These are phyloP conservation scores for Dissostichus mawsoni DNA, from an alignment of 2,113 vertebrate species.

Conservation along the genomic window DNA sequence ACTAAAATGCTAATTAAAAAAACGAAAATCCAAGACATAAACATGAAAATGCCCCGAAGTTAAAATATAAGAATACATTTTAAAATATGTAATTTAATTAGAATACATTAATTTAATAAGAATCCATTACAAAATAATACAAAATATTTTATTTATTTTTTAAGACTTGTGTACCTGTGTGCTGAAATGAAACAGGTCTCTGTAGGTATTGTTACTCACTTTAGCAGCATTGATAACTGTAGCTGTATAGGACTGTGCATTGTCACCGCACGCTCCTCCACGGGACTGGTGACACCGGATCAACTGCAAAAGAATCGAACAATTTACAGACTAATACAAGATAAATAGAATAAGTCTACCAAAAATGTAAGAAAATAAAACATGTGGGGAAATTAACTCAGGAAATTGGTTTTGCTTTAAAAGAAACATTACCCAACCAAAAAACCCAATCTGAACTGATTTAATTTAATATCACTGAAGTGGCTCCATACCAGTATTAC, in stretches of 20 bases:
- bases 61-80: neutral
- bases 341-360: neutral
- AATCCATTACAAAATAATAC: neutral
- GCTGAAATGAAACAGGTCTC: neutral
- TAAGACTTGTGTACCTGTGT: neutral
- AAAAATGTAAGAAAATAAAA: neutral
- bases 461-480: slow-evolving; percentile 54
- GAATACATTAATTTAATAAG: neutral
- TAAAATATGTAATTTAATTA: neutral
- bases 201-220: slow-evolving; percentile 83
- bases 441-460: slow-evolving; percentile 51
- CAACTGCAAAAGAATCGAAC: slow-evolving; percentile 82
- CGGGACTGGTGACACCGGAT: slow-evolving; percentile 98
- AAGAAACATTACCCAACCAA: slow-evolving; percentile 23
- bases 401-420: slow-evolving; percentile 44
- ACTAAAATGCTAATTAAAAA: neutral
- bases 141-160: neutral
- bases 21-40: neutral
- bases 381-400: slow-evolving; percentile 4
- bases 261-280: slow-evolving; percentile 97
- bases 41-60: neutral
- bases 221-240: slow-evolving; percentile 99
- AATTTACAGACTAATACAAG: slow-evolving; percentile 14
- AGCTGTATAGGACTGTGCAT: slow-evolving; percentile 98
- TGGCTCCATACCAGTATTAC: slow-evolving; percentile 26